Percentiles rank a stretch among this genome's conserved stretches.
phyloP scores from a whole-genome alignment of 1,140 invertebrate species.

The Amyelois transitella region DNA sequence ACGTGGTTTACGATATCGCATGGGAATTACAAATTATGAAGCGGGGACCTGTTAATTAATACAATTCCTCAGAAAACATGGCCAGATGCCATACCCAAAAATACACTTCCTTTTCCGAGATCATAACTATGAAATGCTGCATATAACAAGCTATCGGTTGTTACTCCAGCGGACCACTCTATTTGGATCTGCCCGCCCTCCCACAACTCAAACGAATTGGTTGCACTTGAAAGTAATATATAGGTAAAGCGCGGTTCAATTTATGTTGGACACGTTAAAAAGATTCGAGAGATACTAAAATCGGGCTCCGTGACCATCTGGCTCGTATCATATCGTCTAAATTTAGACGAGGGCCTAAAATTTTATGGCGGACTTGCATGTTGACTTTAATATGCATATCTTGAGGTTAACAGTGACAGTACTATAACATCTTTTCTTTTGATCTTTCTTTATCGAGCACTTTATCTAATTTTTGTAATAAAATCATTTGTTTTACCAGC shows the following conservation, averaged over 20 bases:
- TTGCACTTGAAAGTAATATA: constrained; percentile 30
- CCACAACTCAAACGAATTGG: constrained; percentile 20
- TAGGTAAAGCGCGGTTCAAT: constrained; percentile 44
- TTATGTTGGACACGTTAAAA: constrained; percentile 45
- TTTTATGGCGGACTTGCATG: constrained; percentile 28
- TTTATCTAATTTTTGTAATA: not conserved
- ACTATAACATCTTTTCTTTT: not conserved
- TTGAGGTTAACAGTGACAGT: not conserved
- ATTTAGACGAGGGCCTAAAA: constrained; percentile 63
- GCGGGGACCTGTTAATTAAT: constrained; percentile 61
- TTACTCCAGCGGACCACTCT: constrained; percentile 46
- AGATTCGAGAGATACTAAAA: constrained; percentile 67
- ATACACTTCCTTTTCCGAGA: constrained; percentile 69
- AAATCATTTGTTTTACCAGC: no score
- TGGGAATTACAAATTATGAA: constrained; percentile 20
- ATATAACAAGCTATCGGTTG: constrained; percentile 62
- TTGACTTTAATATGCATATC: not conserved
- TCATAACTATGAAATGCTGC: constrained; percentile 70
- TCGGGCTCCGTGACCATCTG: constrained; percentile 67
- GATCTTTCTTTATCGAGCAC: not conserved
- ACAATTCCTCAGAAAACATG: constrained; percentile 57
- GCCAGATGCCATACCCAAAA: constrained; percentile 65
- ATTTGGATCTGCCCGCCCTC: constrained; percentile 36
- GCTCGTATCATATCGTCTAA: constrained; percentile 62
- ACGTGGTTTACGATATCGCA: constrained; percentile 37